Conservation (phyloP, 2,113 vertebrate genomes). For the Myanophis thanlyinensis region DNA sequence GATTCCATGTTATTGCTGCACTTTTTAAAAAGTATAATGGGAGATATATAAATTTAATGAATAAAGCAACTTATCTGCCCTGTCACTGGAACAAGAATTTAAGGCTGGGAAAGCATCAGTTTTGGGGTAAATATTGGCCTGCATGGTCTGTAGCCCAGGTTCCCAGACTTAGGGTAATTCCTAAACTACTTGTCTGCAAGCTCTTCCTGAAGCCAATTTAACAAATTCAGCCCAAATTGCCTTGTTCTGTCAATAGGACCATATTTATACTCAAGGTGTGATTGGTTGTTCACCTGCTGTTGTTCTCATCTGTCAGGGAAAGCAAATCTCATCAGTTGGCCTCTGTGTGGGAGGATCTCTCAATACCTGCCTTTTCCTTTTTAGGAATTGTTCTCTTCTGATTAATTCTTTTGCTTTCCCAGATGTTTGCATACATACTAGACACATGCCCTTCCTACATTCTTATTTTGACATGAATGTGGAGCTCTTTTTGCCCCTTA, state of each 20-base stretch:
- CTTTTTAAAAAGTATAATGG: not conserved
- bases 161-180: not conserved
- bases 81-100: not conserved
- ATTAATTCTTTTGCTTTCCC: not conserved
- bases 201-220: not conserved
- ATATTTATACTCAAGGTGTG: not conserved
- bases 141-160: not conserved
- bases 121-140: not conserved
- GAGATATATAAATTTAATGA: not conserved
- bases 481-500: not conserved
- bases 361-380: not conserved
- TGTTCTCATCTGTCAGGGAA: not conserved
- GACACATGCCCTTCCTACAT: not conserved
- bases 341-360: not conserved
- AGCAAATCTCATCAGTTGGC: not conserved
- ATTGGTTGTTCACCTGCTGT: not conserved
- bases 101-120: not conserved
- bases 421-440: not conserved
- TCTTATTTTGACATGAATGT: not conserved
- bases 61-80: not conserved
- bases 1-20: not conserved
- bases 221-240: not conserved
- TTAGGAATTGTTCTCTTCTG: not conserved
- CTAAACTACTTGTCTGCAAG: not conserved
- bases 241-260: not conserved